These are phyloP conservation scores for Cerastis rubricosa DNA, from an alignment of 2,888 invertebrate genomes.

Conservation along the genomic window DNA sequence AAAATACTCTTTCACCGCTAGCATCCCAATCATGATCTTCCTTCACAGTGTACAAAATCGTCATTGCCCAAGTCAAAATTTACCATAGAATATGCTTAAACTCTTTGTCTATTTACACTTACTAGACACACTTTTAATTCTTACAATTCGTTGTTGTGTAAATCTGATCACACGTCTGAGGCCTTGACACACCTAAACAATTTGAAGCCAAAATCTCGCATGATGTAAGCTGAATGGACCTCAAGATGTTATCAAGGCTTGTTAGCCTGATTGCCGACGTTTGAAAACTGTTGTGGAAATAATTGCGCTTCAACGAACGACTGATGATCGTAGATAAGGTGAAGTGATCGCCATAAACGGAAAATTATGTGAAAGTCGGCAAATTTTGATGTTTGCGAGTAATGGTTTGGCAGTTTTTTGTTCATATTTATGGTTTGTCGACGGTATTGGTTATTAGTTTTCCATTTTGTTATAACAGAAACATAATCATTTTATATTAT, in stretches of 20 bases:
- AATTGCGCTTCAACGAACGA: conserved; percentile 39
- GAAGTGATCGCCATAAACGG: conserved; percentile 41
- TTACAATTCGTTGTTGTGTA: conserved; percentile 67
- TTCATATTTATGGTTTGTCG: not conserved
- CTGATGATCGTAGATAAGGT: conserved; percentile 42
- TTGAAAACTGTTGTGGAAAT: conserved; percentile 47
- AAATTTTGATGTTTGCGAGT: conserved; percentile 22
- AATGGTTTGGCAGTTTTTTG: conserved; percentile 10
- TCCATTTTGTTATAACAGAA: not conserved
- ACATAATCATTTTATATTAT: not conserved
- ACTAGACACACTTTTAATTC: conserved; percentile 32
- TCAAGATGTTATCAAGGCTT: conserved; percentile 64
- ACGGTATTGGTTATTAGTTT: not conserved
- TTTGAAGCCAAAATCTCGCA: conserved; percentile 65
- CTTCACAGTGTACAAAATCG: conserved; percentile 9
- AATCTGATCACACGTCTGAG: conserved; percentile 69
- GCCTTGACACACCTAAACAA: conserved; percentile 79
- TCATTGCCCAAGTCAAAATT: not conserved
- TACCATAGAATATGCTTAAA: not conserved
- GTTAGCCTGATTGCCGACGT: conserved; percentile 57
- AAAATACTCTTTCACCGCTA: not conserved
- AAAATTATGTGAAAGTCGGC: conserved; percentile 46
- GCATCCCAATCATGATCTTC: not conserved
- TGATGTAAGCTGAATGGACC: conserved; percentile 66
- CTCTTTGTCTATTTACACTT: conserved; percentile 9